Conservation (phyloP, 2,888 invertebrate species). For the Machimus atricapillus region DNA sequence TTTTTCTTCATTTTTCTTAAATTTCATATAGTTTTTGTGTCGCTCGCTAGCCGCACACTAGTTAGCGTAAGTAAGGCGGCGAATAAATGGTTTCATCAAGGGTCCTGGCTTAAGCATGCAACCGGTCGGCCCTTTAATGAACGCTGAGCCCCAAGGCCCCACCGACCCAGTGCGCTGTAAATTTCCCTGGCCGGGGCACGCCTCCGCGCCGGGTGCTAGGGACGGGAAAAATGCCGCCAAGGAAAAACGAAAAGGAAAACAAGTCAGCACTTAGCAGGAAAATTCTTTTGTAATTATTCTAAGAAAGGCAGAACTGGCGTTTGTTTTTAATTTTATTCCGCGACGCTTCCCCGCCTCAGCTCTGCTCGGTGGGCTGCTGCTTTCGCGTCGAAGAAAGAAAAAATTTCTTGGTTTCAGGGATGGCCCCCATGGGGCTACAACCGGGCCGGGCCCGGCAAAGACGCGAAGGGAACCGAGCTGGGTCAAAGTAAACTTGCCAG, state of each 20-base stretch:
- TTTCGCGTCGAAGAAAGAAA: neutral
- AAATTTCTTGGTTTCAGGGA: neutral
- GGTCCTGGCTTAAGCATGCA: neutral
- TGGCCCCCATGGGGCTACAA: neutral
- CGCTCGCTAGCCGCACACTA: neutral
- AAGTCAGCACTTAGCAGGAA: slow-evolving; percentile 29
- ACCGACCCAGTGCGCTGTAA: neutral
- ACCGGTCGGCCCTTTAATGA: slow-evolving; percentile 2
- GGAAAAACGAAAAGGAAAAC: slow-evolving; percentile 19
- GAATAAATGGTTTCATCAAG: slow-evolving; percentile 13
- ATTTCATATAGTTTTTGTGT: neutral
- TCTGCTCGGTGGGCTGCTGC: neutral
- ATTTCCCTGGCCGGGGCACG: neutral
- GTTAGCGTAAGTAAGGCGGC: neutral
- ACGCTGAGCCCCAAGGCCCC: neutral
- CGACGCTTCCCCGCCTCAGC: neutral
- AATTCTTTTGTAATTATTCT: slow-evolving; percentile 30
- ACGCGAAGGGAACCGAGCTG: neutral
- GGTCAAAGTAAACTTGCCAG: slow-evolving; percentile 36
- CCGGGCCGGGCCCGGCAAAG: neutral
- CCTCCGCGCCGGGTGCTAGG: neutral
- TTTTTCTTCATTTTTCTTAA: neutral
- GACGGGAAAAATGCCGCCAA: neutral
- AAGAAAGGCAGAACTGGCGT: slow-evolving; percentile 29
- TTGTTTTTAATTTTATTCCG: slow-evolving; percentile 34